phyloP scores from a whole-genome alignment of 2,888 invertebrate species.

The Scaptomyza cyrtandrae region DNA sequence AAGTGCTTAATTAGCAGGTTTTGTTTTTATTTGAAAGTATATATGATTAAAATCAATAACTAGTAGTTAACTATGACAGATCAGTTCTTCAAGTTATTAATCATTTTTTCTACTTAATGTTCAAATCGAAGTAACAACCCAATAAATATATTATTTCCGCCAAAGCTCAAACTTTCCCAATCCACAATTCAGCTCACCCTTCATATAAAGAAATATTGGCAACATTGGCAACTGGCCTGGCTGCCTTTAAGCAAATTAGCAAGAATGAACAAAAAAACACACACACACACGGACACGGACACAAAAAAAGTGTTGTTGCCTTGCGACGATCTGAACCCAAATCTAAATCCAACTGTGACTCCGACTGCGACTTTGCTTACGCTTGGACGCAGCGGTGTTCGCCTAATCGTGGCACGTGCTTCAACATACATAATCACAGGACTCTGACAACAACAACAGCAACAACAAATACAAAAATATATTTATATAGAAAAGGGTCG shows the following conservation, averaged over 20 bases:
- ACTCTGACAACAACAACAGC: constrained; percentile 47
- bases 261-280: constrained; percentile 36
- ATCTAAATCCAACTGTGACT: constrained; percentile 12
- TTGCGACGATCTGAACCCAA: constrained; percentile 24
- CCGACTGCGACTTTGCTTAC: constrained; percentile 52
- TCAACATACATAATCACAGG: constrained; percentile 76
- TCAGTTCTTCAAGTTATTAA: no score
- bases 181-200: constrained; percentile 20
- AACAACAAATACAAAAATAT: constrained; percentile 1
- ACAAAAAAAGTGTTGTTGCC: constrained; percentile 54
- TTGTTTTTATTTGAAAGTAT: background rate
- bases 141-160: constrained; percentile 12
- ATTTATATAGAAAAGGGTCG: constrained; percentile 42
- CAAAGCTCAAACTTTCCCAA: background rate
- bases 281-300: no score
- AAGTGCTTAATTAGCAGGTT: no score
- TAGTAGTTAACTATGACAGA: background rate
- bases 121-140: background rate
- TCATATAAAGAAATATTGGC: constrained; percentile 12
- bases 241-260: constrained; percentile 74
- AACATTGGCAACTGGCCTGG: constrained; percentile 30
- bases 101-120: no score
- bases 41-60: background rate
- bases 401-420: constrained; percentile 79
- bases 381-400: constrained; percentile 69